phyloP scores from a whole-genome alignment of 1,140 invertebrate species.

The Caenorhabditis remanei region DNA sequence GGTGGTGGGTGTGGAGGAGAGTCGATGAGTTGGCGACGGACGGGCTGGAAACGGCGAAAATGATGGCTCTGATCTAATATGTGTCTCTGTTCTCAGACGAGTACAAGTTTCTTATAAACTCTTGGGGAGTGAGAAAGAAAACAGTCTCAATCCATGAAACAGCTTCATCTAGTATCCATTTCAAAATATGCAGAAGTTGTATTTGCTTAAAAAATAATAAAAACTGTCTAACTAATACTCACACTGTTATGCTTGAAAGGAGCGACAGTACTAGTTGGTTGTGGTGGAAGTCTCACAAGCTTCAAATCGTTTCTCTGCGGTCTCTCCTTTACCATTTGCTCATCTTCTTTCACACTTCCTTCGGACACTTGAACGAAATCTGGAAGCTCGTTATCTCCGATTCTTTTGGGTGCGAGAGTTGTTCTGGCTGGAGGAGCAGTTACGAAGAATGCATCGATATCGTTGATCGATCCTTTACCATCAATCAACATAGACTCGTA shows the following conservation, averaged over 20 bases:
- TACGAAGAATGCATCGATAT: constrained; percentile 46
- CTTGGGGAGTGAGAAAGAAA: too few relatives aligned
- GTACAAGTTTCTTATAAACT: too few relatives aligned
- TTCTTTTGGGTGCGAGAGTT: background rate
- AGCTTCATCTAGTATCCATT: too few relatives aligned
- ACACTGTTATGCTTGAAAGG: constrained; percentile 49
- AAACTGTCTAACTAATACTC: background rate
- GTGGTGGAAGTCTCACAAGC: constrained; percentile 39
- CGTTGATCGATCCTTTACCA: constrained; percentile 31
- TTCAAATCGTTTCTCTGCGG: constrained; percentile 20
- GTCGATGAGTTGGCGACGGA: constrained; percentile 6
- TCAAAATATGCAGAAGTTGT: too few relatives aligned
- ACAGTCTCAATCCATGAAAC: too few relatives aligned
- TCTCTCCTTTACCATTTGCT: constrained; percentile 11
- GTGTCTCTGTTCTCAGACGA: too few relatives aligned
- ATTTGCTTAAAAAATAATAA: background rate
- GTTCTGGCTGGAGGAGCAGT: constrained; percentile 29
- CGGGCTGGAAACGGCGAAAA: background rate
- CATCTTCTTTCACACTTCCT: constrained; percentile 32
- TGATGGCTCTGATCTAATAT: background rate
- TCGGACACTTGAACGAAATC: constrained; percentile 30
- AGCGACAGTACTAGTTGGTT: constrained; percentile 21
- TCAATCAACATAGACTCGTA: constrained; percentile 47
- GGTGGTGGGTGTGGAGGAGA: background rate
- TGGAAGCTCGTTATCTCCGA: constrained; percentile 15